A percentile compares a stretch with the other conserved stretches of the same genome.
These are phyloP conservation scores for Drosophila lacicola DNA, from an alignment of 2,888 invertebrate genomes.

Conservation along the genomic window DNA sequence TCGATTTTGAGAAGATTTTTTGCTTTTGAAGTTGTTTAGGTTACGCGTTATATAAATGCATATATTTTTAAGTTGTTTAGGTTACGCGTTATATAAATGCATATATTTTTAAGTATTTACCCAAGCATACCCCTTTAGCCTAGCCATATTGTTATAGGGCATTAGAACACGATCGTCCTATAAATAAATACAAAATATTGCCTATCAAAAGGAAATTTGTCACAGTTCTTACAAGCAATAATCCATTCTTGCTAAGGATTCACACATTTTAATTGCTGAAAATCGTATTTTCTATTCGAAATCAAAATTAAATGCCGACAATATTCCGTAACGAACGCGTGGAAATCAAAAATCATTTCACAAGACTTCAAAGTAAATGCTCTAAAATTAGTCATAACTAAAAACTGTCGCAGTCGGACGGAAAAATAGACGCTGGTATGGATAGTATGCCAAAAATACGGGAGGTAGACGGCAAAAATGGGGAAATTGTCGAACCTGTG, in stretches of 20 bases:
- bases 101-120: neutral
- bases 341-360: conserved; percentile 38
- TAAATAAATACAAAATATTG: conserved; percentile 22
- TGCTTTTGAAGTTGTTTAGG: too few species aligned
- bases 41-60: too few species aligned
- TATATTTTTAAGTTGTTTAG: neutral
- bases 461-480: conserved; percentile 31
- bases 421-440: conserved; percentile 29
- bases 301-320: conserved; percentile 14
- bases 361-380: conserved; percentile 68
- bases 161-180: conserved; percentile 17
- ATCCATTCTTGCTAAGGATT: neutral
- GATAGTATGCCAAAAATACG: conserved; percentile 57
- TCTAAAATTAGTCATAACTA: conserved; percentile 69
- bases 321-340: neutral
- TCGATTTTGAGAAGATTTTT: too few species aligned
- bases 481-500: conserved; percentile 22
- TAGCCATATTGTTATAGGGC: neutral
- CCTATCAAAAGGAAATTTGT: conserved; percentile 32
- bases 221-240: conserved; percentile 3
- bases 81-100: too few species aligned
- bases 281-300: conserved; percentile 4
- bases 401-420: conserved; percentile 43
- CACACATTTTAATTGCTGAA: conserved; percentile 12
- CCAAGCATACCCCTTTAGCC: neutral